Evolutionary conservation across 1,140 invertebrate genomes (phyloP).

Genomic region (Ceratosolen solmsi): DNA sequence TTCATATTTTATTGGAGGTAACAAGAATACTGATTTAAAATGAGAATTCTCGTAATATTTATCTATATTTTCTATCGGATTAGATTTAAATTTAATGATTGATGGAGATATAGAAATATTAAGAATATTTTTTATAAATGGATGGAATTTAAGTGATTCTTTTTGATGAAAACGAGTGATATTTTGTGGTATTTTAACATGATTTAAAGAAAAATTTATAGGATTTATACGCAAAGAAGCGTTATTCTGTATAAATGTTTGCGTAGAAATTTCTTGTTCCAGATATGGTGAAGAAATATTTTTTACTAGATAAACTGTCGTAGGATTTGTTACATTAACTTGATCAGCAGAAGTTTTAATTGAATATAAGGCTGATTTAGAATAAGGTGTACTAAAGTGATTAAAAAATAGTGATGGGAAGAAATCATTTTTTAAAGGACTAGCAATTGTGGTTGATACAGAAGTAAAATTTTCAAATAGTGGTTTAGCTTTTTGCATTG

Average conservation of each 20-base stretch:
- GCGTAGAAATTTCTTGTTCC: neutral
- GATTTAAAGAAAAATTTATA: neutral
- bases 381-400: neutral
- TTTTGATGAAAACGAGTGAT: neutral
- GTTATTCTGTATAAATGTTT: neutral
- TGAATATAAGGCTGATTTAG: neutral
- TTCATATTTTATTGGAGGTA: neutral
- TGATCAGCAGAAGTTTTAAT: neutral
- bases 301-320: neutral
- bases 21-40: neutral
- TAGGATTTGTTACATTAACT: neutral
- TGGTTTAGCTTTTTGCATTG: constrained; percentile 1
- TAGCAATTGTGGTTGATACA: neutral
- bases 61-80: neutral
- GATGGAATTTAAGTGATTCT: neutral
- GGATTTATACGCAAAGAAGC: neutral
- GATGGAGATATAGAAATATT: no score
- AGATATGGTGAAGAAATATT: neutral
- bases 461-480: neutral
- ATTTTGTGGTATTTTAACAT: neutral
- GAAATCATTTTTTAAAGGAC: neutral
- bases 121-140: no score
- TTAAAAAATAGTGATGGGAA: neutral
- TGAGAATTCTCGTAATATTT: neutral
- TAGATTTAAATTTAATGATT: no score